A percentile compares a stretch with the other conserved stretches of the same genome.
Conservation (phyloP, 2,888 invertebrate genomes). For the Stomorhina lunata region DNA sequence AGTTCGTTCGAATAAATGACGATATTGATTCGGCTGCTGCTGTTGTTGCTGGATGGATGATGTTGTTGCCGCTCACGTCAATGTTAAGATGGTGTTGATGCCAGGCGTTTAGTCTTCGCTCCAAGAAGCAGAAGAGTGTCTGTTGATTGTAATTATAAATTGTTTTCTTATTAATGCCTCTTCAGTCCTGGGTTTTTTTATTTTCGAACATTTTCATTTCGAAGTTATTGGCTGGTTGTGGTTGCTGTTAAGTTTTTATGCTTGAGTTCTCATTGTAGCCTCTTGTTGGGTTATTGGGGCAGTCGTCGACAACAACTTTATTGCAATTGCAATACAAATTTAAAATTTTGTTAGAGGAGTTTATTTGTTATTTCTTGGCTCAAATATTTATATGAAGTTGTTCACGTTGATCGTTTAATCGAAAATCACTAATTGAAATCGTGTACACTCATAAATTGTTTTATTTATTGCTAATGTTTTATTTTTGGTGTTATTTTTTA, state of each 20-base stretch:
- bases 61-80: background rate
- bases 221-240: conserved; percentile 32
- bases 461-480: conserved; percentile 55
- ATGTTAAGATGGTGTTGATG: conserved; percentile 49
- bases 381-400: conserved; percentile 59
- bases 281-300: conserved; percentile 8
- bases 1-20: background rate
- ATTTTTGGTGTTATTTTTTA: conserved; percentile 18
- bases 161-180: conserved; percentile 60
- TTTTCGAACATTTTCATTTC: conserved; percentile 38
- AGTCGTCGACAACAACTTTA: no score
- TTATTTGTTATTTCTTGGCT: background rate
- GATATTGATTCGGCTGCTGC: background rate
- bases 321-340: conserved; percentile 40
- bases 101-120: conserved; percentile 32
- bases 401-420: conserved; percentile 65
- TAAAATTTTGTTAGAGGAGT: conserved; percentile 8
- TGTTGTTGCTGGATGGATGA: conserved; percentile 14
- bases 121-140: conserved; percentile 27
- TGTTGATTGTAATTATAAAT: conserved; percentile 64
- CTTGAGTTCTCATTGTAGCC: background rate
- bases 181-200: no score
- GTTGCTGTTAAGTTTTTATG: conserved; percentile 1
- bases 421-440: conserved; percentile 64
- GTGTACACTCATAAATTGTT: conserved; percentile 63